phyloP scores from a whole-genome alignment of 2,888 invertebrate species.

The Platerodrilus igneus region DNA sequence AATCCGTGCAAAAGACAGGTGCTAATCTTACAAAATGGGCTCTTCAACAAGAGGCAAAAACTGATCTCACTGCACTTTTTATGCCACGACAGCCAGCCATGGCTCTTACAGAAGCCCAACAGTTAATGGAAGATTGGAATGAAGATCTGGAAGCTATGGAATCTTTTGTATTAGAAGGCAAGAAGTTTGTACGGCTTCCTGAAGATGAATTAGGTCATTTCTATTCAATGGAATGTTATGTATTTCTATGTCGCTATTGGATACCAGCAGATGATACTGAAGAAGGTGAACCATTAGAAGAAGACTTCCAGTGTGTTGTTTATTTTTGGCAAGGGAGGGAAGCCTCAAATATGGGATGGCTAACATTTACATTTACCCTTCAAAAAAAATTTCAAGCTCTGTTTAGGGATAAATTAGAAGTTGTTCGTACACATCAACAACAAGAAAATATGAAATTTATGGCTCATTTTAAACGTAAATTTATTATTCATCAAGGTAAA shows the following conservation, averaged over 20 bases:
- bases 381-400: slow-evolving; percentile 87
- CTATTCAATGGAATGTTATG: slow-evolving; percentile 94
- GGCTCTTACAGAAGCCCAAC: slow-evolving; percentile 76
- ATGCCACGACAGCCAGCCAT: slow-evolving; percentile 90
- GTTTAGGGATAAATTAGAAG: slow-evolving; percentile 88
- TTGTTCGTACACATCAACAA: slow-evolving; percentile 94
- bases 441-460: slow-evolving; percentile 98
- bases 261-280: slow-evolving; percentile 60
- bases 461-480: slow-evolving; percentile 92
- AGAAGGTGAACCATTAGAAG: slow-evolving; percentile 52
- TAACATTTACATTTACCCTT: slow-evolving; percentile 95
- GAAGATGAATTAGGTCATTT: slow-evolving; percentile 91
- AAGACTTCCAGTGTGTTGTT: slow-evolving; percentile 87
- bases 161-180: slow-evolving; percentile 92
- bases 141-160: slow-evolving; percentile 98
- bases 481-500: slow-evolving; percentile 88
- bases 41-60: slow-evolving; percentile 81
- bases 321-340: slow-evolving; percentile 99
- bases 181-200: slow-evolving; percentile 94
- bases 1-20: slow-evolving; percentile 93
- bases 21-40: slow-evolving; percentile 94
- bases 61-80: slow-evolving; percentile 92
- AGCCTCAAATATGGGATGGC: slow-evolving; percentile 99
- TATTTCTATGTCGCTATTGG: slow-evolving; percentile 95
- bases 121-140: slow-evolving; percentile 94